Conservation (phyloP, 2,113 vertebrate species). For the Scytalopus superciliaris region DNA sequence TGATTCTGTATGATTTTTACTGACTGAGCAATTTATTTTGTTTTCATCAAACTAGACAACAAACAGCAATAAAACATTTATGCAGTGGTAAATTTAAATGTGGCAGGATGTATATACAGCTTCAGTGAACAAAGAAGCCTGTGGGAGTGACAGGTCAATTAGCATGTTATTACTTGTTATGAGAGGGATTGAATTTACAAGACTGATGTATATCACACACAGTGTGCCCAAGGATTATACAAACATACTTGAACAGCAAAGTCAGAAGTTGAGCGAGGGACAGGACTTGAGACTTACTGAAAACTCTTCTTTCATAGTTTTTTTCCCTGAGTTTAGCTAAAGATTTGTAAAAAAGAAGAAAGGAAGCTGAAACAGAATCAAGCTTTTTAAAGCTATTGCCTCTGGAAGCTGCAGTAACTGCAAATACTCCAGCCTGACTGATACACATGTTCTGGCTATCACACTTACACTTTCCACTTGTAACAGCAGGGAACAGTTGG, state of each 20-base stretch:
- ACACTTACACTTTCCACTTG: not conserved
- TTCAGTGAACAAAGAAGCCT: not conserved
- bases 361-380: not conserved
- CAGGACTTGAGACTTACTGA: not conserved
- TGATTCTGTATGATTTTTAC: not conserved
- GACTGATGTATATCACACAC: not conserved
- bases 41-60: not conserved
- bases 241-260: not conserved
- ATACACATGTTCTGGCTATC: not conserved
- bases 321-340: not conserved
- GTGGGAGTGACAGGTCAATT: not conserved
- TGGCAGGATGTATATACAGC: not conserved
- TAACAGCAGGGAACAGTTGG: not conserved
- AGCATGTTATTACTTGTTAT: not conserved
- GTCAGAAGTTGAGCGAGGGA: not conserved
- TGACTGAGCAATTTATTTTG: not conserved
- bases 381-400: not conserved
- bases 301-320: not conserved
- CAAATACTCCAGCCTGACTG: not conserved
- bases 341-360: not conserved
- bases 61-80: not conserved
- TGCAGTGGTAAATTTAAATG: not conserved
- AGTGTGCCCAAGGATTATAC: not conserved
- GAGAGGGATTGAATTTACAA: not conserved
- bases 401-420: not conserved